phyloP scores from a whole-genome alignment of 2,797 vertebrate species.

The Diplodus sargus region DNA sequence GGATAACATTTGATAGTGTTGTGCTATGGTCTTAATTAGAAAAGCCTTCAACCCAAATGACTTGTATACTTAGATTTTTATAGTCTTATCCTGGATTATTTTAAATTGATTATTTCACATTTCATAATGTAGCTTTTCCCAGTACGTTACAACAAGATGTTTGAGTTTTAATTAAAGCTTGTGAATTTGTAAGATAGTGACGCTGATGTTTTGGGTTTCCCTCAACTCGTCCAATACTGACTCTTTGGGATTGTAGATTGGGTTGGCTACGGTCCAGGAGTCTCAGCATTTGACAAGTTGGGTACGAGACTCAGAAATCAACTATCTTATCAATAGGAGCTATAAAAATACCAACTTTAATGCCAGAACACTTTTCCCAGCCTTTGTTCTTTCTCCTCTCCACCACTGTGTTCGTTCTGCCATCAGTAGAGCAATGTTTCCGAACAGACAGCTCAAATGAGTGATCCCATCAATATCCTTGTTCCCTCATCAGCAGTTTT shows the following conservation, averaged over 20 bases:
- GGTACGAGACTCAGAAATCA: too few relatives aligned
- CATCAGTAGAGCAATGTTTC: constrained; percentile 41
- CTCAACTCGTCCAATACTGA: too few relatives aligned
- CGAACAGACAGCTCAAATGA: constrained; percentile 55
- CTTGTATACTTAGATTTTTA: too few relatives aligned
- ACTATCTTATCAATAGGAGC: too few relatives aligned
- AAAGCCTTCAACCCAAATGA: background rate
- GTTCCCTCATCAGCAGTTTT: constrained; percentile 55
- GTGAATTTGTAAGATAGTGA: too few relatives aligned
- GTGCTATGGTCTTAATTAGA: background rate
- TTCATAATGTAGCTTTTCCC: too few relatives aligned
- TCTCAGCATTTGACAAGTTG: too few relatives aligned
- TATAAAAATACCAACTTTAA: too few relatives aligned
- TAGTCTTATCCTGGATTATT: background rate
- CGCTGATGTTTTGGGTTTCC: too few relatives aligned
- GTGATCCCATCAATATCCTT: constrained; percentile 59
- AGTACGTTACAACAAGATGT: background rate
- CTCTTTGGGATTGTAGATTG: too few relatives aligned
- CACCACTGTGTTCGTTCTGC: constrained; percentile 11
- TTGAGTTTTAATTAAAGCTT: background rate
- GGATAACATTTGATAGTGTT: background rate
- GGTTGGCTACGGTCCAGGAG: too few relatives aligned
- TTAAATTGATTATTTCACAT: background rate
- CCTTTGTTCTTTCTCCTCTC: constrained; percentile 12
- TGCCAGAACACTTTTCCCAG: background rate